These are phyloP conservation scores for Chaetura pelagica DNA, from an alignment of 2,113 vertebrate genomes.

Conservation along the genomic window DNA sequence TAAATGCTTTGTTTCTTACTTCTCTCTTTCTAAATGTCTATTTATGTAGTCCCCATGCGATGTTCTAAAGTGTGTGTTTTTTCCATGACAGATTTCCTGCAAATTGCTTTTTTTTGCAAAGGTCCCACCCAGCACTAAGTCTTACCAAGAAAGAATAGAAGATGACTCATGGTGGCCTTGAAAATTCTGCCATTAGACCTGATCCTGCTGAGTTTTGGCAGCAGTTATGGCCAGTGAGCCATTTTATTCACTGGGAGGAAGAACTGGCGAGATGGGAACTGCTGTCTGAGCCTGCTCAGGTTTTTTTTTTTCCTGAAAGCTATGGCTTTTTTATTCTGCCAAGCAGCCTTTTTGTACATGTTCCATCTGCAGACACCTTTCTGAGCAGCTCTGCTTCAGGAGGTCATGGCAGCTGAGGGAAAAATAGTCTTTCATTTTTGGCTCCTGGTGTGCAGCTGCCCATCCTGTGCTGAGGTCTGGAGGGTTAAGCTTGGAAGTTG, in stretches of 20 bases:
- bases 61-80: slow-evolving; percentile 8
- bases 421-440: background rate
- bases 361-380: background rate
- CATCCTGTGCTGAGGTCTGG: background rate
- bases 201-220: slow-evolving; percentile 32
- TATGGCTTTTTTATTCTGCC: background rate
- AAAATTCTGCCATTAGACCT: slow-evolving; percentile 11
- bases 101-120: background rate
- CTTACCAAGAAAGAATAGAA: background rate
- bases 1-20: background rate
- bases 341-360: background rate
- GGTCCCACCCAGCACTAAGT: background rate
- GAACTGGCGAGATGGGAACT: background rate
- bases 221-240: background rate
- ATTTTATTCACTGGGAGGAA: slow-evolving; percentile 9
- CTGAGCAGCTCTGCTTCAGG: background rate
- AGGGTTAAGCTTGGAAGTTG: background rate
- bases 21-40: background rate
- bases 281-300: background rate
- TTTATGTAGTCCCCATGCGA: background rate
- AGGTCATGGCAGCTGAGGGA: background rate
- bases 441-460: background rate
- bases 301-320: background rate
- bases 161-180: slow-evolving; percentile 19
- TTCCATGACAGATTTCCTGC: slow-evolving; percentile 53